Conservation (phyloP, 2,888 invertebrate genomes). For the Dicyrtoma fusca region DNA sequence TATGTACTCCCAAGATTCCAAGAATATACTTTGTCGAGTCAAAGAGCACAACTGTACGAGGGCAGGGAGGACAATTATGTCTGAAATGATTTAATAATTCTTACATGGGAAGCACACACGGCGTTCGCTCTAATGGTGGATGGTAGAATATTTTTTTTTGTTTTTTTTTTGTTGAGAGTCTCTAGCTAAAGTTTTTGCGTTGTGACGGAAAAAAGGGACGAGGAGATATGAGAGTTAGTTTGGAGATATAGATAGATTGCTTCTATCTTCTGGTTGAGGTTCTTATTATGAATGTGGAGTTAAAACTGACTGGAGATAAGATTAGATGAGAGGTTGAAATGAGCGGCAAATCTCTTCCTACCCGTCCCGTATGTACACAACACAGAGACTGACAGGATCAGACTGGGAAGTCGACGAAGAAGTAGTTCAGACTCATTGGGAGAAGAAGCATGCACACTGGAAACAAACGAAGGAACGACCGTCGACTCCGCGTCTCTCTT, state of each 20-base stretch:
- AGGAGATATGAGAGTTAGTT: neutral
- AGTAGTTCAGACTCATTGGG: neutral
- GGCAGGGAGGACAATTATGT: too few species aligned
- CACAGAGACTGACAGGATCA: neutral
- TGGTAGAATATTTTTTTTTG: too few species aligned
- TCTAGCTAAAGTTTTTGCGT: too few species aligned
- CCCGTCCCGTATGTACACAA: slow-evolving; percentile 1
- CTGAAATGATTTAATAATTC: too few species aligned
- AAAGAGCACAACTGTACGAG: too few species aligned
- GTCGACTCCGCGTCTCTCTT: neutral
- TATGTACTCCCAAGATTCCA: too few species aligned
- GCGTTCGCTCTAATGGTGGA: too few species aligned
- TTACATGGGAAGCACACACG: too few species aligned
- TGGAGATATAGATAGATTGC: neutral
- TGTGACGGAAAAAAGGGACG: neutral
- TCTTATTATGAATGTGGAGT: neutral
- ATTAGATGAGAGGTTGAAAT: slow-evolving; percentile 12
- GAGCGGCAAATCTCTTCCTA: slow-evolving; percentile 2
- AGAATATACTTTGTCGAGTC: too few species aligned
- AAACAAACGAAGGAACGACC: neutral
- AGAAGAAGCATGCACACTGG: neutral
- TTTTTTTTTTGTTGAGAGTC: too few species aligned
- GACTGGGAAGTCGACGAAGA: neutral
- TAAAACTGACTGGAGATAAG: neutral
- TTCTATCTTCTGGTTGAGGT: neutral